phyloP scores from a whole-genome alignment of 2,888 invertebrate species.

The Branchinecta sandiegonensis region DNA sequence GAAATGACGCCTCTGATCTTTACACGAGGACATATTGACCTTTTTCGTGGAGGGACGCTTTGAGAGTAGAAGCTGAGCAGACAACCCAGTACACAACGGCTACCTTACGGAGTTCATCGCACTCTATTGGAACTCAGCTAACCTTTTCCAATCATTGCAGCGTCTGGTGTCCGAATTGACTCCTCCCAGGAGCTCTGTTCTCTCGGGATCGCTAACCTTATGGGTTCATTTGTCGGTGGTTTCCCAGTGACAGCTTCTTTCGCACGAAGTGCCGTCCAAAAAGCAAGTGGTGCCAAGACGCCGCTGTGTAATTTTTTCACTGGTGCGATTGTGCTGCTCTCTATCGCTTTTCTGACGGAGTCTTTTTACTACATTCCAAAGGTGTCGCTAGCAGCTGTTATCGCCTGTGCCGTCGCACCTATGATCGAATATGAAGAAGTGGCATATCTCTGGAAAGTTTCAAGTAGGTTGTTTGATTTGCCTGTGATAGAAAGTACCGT shows the following conservation, averaged over 20 bases:
- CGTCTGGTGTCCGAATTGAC: conserved; percentile 31
- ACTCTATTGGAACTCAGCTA: too few species aligned
- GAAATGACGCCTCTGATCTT: too few species aligned
- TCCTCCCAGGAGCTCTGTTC: conserved; percentile 39
- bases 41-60: too few species aligned
- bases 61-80: too few species aligned
- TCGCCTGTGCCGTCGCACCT: conserved; percentile 78
- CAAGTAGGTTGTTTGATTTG: conserved; percentile 15
- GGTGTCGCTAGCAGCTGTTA: conserved; percentile 70
- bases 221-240: conserved; percentile 37
- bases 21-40: too few species aligned
- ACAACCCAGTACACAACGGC: too few species aligned
- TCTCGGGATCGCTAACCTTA: conserved; percentile 37
- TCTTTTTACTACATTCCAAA: conserved; percentile 75
- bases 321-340: conserved; percentile 57
- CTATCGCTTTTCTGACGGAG: conserved; percentile 70
- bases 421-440: conserved; percentile 78
- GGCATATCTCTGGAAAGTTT: conserved; percentile 21
- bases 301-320: conserved; percentile 32
- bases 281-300: conserved; percentile 37
- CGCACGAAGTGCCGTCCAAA: conserved; percentile 38
- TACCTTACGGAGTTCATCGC: too few species aligned
- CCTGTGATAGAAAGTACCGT: too few species aligned
- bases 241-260: conserved; percentile 39
- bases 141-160: background rate